These are phyloP conservation scores for Castor canadensis DNA, from an alignment of 2,113 vertebrate species.

Conservation along the genomic window DNA sequence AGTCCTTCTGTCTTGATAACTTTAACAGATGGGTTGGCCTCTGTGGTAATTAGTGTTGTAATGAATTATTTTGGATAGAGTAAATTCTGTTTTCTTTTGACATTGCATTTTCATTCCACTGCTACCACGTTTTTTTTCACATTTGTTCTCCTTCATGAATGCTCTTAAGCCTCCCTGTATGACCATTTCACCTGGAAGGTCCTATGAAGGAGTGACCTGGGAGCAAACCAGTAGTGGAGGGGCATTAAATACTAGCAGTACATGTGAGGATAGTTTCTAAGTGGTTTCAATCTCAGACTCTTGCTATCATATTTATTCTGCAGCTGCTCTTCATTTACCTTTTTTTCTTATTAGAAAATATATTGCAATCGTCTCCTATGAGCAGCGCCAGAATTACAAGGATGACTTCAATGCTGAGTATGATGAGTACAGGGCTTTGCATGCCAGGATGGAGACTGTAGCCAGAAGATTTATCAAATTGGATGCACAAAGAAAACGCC, in stretches of 20 bases:
- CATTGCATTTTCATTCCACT: not conserved
- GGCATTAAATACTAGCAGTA: not conserved
- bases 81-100: not conserved
- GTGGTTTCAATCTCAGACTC: not conserved
- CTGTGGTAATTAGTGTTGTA: not conserved
- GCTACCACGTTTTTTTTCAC: not conserved
- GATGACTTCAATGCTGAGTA: conserved; percentile 94
- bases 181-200: not conserved
- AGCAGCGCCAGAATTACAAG: conserved; percentile 93
- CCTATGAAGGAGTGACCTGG: not conserved
- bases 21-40: not conserved
- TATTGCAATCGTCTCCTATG: conserved; percentile 85
- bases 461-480: conserved; percentile 88
- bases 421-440: conserved; percentile 90
- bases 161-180: not conserved
- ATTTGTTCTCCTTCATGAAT: not conserved
- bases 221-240: not conserved
- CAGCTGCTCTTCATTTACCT: not conserved
- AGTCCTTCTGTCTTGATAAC: not conserved
- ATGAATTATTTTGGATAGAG: not conserved
- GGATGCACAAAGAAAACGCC: conserved; percentile 85
- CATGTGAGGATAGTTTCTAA: not conserved
- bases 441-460: conserved; percentile 88
- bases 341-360: conserved; percentile 87
- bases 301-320: not conserved